Evolutionary conservation across 2,797 vertebrate genomes (phyloP).

Genomic region (Brachyalestes nurse): DNA sequence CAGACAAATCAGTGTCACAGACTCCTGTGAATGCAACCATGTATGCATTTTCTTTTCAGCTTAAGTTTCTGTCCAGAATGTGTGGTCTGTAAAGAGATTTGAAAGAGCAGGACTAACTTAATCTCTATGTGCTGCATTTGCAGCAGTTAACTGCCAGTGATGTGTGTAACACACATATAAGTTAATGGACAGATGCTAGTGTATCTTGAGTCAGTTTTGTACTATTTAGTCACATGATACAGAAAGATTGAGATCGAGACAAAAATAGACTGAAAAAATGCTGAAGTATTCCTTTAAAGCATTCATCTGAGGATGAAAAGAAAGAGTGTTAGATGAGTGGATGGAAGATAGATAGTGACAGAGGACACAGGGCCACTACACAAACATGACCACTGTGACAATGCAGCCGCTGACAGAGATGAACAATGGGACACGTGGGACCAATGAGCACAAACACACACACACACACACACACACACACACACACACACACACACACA

Average conservation of each 20-base stretch:
- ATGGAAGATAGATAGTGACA: constrained; percentile 28
- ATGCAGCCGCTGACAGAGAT: constrained; percentile 41
- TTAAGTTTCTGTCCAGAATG: background rate
- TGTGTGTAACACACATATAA: background rate
- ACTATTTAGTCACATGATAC: background rate
- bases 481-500: constrained; percentile 11
- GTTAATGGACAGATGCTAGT: background rate
- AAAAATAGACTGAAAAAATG: background rate
- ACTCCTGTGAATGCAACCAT: background rate
- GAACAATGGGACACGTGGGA: constrained; percentile 50
- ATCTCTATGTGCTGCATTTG: background rate
- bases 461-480: constrained; percentile 25
- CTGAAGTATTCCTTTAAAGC: background rate
- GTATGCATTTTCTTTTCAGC: background rate
- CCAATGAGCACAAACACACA: constrained; percentile 33
- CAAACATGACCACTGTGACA: constrained; percentile 50
- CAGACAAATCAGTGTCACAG: constrained; percentile 4
- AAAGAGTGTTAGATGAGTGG: constrained; percentile 2
- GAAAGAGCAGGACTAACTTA: background rate
- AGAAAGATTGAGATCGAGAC: background rate
- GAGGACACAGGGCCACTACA: constrained; percentile 41
- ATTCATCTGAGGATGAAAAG: background rate
- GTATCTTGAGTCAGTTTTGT: background rate
- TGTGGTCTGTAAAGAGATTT: background rate
- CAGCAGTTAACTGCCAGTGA: no score